A percentile compares a stretch with the other conserved stretches of the same genome.
Evolutionary conservation across 2,888 invertebrate species (phyloP).

Genomic region (Pachliopta kotzebuea): DNA sequence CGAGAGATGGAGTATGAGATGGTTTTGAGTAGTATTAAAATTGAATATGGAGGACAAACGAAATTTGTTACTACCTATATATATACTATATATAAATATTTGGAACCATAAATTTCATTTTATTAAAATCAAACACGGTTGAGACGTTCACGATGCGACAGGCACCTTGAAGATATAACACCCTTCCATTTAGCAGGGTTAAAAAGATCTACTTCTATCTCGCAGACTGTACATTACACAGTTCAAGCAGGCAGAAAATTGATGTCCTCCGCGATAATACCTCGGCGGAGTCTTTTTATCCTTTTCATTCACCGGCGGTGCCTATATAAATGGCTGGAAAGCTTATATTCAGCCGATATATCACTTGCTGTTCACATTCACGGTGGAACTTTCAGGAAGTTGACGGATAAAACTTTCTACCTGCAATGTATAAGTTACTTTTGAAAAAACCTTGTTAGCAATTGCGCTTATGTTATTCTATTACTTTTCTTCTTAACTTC

Average conservation of each 20-base stretch:
- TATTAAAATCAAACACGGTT: too few relatives aligned
- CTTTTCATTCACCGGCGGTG: slow-evolving; percentile 49
- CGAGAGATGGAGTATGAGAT: too few relatives aligned
- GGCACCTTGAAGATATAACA: too few relatives aligned
- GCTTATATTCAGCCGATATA: slow-evolving; percentile 39
- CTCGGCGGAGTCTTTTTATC: slow-evolving; percentile 52
- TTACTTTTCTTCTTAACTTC: too few relatives aligned
- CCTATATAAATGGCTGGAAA: slow-evolving; percentile 49
- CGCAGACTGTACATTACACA: slow-evolving; percentile 36
- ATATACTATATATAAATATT: too few relatives aligned
- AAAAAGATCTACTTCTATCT: slow-evolving; percentile 9
- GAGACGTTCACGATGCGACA: too few relatives aligned
- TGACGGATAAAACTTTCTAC: slow-evolving; percentile 4
- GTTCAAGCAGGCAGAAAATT: slow-evolving; percentile 65
- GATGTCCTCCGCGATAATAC: slow-evolving; percentile 59
- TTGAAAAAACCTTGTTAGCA: background rate
- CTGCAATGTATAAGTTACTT: slow-evolving; percentile 3
- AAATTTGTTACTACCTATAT: too few relatives aligned
- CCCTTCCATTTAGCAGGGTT: background rate
- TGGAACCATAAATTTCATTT: too few relatives aligned
- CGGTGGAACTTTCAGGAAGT: slow-evolving; percentile 23
- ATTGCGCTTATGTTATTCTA: too few relatives aligned
- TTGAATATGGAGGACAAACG: too few relatives aligned
- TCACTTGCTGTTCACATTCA: slow-evolving; percentile 35
- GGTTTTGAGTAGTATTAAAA: too few relatives aligned